Evolutionary conservation across 2,797 vertebrate genomes (phyloP), one percentile per base, ranked within the genome.

Genomic region (Sebastes elongatus): DNA sequence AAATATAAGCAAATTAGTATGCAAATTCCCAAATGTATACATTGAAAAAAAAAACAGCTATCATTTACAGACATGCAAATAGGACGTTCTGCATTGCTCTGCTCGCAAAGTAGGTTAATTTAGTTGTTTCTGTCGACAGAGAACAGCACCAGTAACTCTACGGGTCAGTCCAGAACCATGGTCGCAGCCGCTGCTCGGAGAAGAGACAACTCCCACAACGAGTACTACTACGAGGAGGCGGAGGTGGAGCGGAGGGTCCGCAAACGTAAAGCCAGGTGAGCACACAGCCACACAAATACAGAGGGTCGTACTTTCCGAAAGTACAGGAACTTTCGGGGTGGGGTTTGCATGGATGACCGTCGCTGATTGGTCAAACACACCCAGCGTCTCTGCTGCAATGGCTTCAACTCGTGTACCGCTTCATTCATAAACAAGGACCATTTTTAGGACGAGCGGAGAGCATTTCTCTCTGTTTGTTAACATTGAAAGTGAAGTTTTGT

Each of bases 211-310:
- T 97, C 97, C 28, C 97, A 99, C 91, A 99, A 97, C 0, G 98
- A 98, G 56, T 97, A 95, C 69, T 99, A 99, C 92, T 99, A 99
- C 0, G 98, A 99, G 74, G 98, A 99, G 92, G 98, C 97, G 0
- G 98, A 99, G 86, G 95, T 98, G 5, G 98, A 99, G 89, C 96
- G 98, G 1, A 86, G 98, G 52, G 88, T 99, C 76, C 96, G 97
- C 5, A 99, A 99, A 32, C 92, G 98, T 2, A 96, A 96, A 3
- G 98, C 98, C 87, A 97, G 98, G 98, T 98, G 79, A 1, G 69
- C 9, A 67, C 6, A 10, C 2, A 30, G 0, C 1, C 14, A 42
- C 57, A 4, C 32, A 33, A 9, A 28, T 4, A 16, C 3, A 38
- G 14, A 42, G 38, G 38, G 6, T 18, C 0, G 6, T 46, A 18